These are phyloP conservation scores for Micromesistius poutassou DNA, from an alignment of 2,797 vertebrate species.

Conservation along the genomic window DNA sequence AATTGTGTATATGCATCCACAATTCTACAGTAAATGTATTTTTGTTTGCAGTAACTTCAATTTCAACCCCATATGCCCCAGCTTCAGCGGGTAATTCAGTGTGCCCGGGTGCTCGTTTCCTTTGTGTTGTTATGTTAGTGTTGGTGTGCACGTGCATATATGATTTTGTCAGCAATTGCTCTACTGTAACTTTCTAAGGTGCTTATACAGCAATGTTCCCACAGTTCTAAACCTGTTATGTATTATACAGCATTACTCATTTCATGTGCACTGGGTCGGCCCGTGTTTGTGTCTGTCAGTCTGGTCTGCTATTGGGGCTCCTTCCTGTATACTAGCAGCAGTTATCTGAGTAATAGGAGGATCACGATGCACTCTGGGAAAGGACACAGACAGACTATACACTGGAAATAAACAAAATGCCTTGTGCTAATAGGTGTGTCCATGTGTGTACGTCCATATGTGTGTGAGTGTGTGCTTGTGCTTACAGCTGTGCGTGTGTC, in stretches of 20 bases:
- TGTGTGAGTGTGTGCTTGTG: constrained; percentile 42
- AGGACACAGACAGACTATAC: constrained; percentile 60
- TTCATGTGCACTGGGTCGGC: constrained; percentile 51
- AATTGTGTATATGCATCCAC: no score
- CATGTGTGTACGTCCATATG: constrained; percentile 20
- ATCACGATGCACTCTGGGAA: constrained; percentile 52
- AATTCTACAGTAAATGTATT: no score
- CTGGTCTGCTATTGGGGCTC: constrained; percentile 45
- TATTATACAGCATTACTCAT: constrained; percentile 66
- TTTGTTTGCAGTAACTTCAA: no score
- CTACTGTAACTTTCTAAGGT: constrained; percentile 41
- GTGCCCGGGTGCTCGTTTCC: not conserved
- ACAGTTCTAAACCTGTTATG: constrained; percentile 64
- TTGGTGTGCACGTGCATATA: constrained; percentile 5
- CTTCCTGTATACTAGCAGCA: constrained; percentile 50
- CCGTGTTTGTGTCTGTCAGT: constrained; percentile 55
- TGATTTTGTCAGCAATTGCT: constrained; percentile 22
- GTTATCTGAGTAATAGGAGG: constrained; percentile 42
- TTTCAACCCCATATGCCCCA: no score
- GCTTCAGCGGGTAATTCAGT: not conserved
- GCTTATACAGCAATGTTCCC: constrained; percentile 57
- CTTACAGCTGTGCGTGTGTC: constrained; percentile 57
- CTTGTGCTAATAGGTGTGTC: constrained; percentile 36
- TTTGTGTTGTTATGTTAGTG: not conserved
- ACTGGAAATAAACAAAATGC: constrained; percentile 59